Evolutionary conservation across 2,888 invertebrate species (phyloP), one percentile per base, ranked within the genome.

Genomic region (Steinernema carpocapsae): DNA sequence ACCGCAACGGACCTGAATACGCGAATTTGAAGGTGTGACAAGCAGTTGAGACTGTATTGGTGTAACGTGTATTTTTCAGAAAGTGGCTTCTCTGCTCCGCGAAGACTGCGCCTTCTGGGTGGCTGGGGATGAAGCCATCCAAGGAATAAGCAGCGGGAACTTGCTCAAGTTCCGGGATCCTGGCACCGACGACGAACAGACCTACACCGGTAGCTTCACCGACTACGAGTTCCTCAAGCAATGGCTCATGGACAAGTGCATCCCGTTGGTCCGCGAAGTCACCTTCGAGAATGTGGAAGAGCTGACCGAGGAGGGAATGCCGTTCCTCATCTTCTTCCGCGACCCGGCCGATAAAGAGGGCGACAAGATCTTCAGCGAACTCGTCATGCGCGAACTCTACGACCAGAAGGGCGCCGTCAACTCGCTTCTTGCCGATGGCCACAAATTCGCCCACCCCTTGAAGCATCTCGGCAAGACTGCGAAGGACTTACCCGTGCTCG

Each of bases 251-350:
- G 93, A 94, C 82, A 94, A 94, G 88, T 99, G 99, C 88, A 94
- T 97, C 59, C 97, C 99, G 0, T 90, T 97, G n/a, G 97, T 99
- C 0, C 91, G 99, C 75, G 97, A 97, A 89, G 99, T 99, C 74
- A 99, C 97, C 0, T 99, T 99, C 89, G 97, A 97, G 89, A 99
- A 99, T 91, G 99, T 99, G 0, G 99, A 99, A 88, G 86, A 86
- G 70, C 75, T 86, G 32, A 86, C 86, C 1, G 86, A 86, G 76
- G 99, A 99, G 72, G 83, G 83, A 14, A 73, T 99, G 85, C 99
- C 99, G 1, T 99, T 99, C 91, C 91, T 99, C 45, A 97, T 99
- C 82, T 90, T 99, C 70, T 99, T 99, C 90, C 94, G 99, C 88
- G 90, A 92, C 82, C 93, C 94, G 0, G 90, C 90, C 76, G 93